Evolutionary conservation across 2,888 invertebrate genomes (phyloP), one percentile per base, ranked within the genome.

Genomic region (Heliconius sara): DNA sequence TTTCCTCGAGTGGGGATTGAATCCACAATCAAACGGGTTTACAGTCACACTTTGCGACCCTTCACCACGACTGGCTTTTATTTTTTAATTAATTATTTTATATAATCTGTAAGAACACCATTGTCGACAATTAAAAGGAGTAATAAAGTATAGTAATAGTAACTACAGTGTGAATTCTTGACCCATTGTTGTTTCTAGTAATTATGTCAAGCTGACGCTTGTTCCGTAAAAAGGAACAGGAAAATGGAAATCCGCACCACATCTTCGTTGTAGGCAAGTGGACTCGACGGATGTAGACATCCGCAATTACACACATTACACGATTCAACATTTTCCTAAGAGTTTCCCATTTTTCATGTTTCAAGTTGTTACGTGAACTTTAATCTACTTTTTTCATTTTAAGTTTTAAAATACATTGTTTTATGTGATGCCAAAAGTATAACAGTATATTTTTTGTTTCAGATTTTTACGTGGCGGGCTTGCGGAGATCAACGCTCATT

Each of bases 201-300:
- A 75, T 75, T 75, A 75, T 75, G 75, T 75, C 75, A 75, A 75
- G 75, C 65, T 39, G 43, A 22, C 7, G 60, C 73, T 73, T 73
- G 73, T 13, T 76, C 60, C 43, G 67, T 79, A 70, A 79, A 83
- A 83, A 84, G 80, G 84, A 85, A 84, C 83, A 84, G 84, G 85
- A 85, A 87, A 85, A 85, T 81, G 86, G 85, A 85, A 83, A 79
- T 84, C 85, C 85, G 84, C 86, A 86, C 85, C 85, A 84, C 86
- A 86, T 87, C 86, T 88, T 87, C 88, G 87, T 87, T 86, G 86
- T 82, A 82, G 52, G 52, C 52, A 19, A 85, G 82, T 81, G 84
- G 82, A 85, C 85, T 85, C 80, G 81, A 80, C 85, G 89, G 90
- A 91, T 87, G 90, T 91, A 89, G 87, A 86, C 86, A 84, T 89